Evolutionary conservation across 2,797 vertebrate genomes (phyloP).

Genomic region (Xenops minutus): DNA sequence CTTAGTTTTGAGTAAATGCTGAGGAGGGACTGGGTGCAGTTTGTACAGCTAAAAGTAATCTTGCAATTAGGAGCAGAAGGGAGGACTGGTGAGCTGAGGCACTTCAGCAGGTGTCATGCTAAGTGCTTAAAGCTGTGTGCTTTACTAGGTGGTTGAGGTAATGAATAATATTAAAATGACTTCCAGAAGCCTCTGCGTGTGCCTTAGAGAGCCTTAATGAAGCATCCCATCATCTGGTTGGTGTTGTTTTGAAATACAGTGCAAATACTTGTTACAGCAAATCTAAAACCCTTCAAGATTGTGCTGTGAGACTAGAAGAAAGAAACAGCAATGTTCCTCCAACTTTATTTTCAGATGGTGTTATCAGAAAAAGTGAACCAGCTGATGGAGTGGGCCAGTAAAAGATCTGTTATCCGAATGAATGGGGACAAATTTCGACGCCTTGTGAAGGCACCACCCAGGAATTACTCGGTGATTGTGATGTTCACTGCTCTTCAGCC

Average conservation of each 20-base stretch:
- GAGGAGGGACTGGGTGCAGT: not conserved
- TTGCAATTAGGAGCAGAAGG: fast-evolving
- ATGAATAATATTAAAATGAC: fast-evolving
- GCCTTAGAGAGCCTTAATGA: not conserved
- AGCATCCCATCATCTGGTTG: fast-evolving
- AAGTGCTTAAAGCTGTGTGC: not conserved
- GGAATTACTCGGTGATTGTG: conserved; percentile 94
- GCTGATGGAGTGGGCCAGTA: conserved; percentile 94
- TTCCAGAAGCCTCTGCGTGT: not conserved
- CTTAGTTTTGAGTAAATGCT: fast-evolving
- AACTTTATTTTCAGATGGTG: conserved; percentile 79
- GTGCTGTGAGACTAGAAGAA: fast-evolving
- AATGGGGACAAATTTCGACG: conserved; percentile 96
- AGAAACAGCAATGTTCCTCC: not conserved
- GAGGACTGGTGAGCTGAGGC: not conserved
- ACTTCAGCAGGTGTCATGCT: not conserved
- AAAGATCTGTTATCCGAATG: conserved; percentile 91
- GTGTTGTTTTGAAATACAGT: not conserved
- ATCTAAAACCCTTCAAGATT: not conserved
- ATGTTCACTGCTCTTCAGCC: conserved; percentile 98
- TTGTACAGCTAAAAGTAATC: not conserved
- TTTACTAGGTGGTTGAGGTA: not conserved
- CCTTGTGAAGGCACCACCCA: conserved; percentile 91
- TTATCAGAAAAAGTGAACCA: conserved; percentile 94
- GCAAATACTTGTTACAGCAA: not conserved